phyloP scores from a whole-genome alignment of 1,140 invertebrate species.

The Aethina tumida region DNA sequence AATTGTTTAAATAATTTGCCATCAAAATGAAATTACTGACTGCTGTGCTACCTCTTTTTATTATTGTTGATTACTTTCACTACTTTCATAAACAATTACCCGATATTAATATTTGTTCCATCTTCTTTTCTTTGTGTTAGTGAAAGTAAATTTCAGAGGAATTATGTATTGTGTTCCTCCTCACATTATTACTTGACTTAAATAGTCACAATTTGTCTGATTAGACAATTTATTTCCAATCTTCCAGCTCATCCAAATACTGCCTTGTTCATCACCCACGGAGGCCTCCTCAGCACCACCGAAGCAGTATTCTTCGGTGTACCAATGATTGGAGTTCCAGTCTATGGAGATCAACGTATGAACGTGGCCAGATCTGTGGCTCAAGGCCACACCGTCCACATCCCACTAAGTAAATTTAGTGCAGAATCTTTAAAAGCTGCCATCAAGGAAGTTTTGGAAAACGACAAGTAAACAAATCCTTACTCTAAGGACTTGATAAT shows the following conservation, averaged over 20 bases:
- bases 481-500: too few relatives aligned
- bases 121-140: not conserved
- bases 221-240: not conserved
- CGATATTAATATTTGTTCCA: not conserved
- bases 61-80: not conserved
- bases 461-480: slow-evolving; percentile 23
- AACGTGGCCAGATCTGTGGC: slow-evolving; percentile 26
- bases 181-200: too few relatives aligned
- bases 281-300: slow-evolving; percentile 40
- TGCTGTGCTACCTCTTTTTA: not conserved
- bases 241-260: slow-evolving; percentile 27
- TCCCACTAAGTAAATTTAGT: slow-evolving; percentile 27
- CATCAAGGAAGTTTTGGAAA: slow-evolving; percentile 24
- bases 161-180: too few relatives aligned
- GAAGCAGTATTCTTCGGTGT: slow-evolving; percentile 41
- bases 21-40: not conserved
- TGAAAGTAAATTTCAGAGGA: too few relatives aligned
- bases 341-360: slow-evolving; percentile 29
- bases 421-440: slow-evolving; percentile 22
- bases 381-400: slow-evolving; percentile 23
- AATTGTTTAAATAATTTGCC: not conserved
- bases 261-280: slow-evolving; percentile 43
- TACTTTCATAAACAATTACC: not conserved
- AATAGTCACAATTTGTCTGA: too few relatives aligned
- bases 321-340: slow-evolving; percentile 39